Evolutionary conservation across 1,140 invertebrate genomes (phyloP).

Genomic region (Thaumetopoea pityocampa): DNA sequence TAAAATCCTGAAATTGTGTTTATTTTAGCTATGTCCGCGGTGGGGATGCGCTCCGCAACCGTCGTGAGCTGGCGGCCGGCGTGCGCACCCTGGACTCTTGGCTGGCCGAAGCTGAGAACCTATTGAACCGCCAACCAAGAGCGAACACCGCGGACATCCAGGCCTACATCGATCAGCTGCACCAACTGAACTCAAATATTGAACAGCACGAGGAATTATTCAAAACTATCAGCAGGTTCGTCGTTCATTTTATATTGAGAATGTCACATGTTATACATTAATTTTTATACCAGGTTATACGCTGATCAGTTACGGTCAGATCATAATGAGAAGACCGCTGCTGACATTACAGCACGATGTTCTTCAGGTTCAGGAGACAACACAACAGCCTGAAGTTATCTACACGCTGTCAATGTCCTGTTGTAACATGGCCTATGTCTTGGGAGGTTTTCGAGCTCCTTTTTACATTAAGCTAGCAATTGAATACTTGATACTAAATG

Average conservation of each 20-base stretch:
- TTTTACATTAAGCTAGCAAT: too few species aligned
- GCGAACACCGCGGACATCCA: slow-evolving; percentile 87
- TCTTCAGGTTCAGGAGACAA: too few species aligned
- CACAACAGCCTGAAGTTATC: too few species aligned
- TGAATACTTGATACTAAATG: too few species aligned
- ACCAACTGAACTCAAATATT: slow-evolving; percentile 86
- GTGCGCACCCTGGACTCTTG: slow-evolving; percentile 86
- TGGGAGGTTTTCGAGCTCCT: too few species aligned
- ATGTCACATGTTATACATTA: not conserved
- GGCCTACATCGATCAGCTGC: slow-evolving; percentile 86
- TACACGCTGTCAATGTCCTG: too few species aligned
- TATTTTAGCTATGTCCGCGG: slow-evolving; percentile 85
- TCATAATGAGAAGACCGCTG: too few species aligned
- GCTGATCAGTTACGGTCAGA: too few species aligned
- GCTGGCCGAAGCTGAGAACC: slow-evolving; percentile 85
- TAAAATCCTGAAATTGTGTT: not conserved
- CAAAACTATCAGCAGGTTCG: slow-evolving; percentile 79
- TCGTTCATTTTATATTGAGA: not conserved
- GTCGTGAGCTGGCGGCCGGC: slow-evolving; percentile 87
- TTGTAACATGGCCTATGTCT: too few species aligned
- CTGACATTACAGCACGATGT: too few species aligned
- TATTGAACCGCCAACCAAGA: slow-evolving; percentile 81
- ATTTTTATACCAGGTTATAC: too few species aligned
- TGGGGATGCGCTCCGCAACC: slow-evolving; percentile 88
- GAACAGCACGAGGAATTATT: slow-evolving; percentile 93